These are phyloP conservation scores for Cyprinella venusta DNA, from an alignment of 2,797 vertebrate species.

Conservation along the genomic window DNA sequence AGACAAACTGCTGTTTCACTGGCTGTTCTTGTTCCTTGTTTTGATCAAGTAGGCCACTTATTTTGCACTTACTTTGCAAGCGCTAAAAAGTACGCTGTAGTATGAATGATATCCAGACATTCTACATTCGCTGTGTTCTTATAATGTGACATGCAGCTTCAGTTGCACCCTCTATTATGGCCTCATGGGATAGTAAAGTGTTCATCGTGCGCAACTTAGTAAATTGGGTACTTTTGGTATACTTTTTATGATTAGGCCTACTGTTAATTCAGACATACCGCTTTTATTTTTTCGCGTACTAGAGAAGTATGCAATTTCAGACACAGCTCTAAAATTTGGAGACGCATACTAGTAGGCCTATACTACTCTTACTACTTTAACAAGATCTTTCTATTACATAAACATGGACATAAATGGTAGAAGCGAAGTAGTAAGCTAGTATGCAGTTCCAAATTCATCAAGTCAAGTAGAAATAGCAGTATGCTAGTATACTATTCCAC, in stretches of 20 bases:
- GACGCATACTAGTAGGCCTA: background rate
- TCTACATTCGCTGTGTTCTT: no score
- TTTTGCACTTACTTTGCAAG: no score
- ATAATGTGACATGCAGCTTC: background rate
- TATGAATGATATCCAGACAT: no score
- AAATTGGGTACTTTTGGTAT: background rate
- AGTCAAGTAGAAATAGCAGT: background rate
- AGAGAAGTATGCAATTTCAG: background rate
- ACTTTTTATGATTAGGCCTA: background rate
- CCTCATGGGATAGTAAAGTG: background rate
- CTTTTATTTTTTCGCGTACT: background rate
- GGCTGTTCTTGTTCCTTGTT: no score
- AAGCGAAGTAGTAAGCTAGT: background rate
- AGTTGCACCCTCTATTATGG: background rate
- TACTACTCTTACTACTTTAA: background rate
- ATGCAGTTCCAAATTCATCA: background rate
- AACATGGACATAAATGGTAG: background rate
- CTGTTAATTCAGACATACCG: background rate
- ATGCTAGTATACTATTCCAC: background rate
- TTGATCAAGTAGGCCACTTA: no score
- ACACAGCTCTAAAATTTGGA: background rate
- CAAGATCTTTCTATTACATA: background rate
- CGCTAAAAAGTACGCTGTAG: no score
- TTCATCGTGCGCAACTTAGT: background rate
- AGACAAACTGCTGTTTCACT: no score